Evolutionary conservation across 2,113 vertebrate species (phyloP).

Genomic region (Mirounga angustirostris): DNA sequence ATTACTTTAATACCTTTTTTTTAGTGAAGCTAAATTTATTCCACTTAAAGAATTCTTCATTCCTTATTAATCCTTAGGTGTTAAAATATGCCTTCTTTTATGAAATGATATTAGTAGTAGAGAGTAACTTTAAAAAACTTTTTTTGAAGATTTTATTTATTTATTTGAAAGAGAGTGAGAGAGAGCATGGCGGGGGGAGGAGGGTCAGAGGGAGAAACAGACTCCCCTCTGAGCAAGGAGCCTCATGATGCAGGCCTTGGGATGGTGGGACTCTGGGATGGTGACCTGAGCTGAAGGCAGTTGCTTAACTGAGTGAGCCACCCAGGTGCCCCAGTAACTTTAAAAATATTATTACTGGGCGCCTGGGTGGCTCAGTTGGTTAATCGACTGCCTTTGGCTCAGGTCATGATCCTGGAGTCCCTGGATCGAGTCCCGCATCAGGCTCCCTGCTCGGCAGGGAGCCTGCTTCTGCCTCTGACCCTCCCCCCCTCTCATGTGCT

Average conservation of each 20-base stretch:
- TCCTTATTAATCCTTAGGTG: background rate
- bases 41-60: background rate
- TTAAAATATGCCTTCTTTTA: conserved; percentile 47
- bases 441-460: no score
- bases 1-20: background rate
- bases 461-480: no score
- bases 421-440: no score
- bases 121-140: background rate
- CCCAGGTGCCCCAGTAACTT: background rate
- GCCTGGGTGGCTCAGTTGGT: no score
- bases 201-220: background rate
- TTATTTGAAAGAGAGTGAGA: background rate
- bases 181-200: no score
- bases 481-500: no score
- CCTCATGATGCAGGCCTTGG: background rate
- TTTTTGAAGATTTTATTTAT: background rate
- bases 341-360: background rate
- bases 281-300: background rate
- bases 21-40: conserved; percentile 27
- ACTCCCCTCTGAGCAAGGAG: background rate
- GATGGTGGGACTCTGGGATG: background rate
- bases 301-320: no score
- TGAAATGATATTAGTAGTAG: background rate
- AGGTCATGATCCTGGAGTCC: no score
- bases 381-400: no score